These are phyloP conservation scores for Halcyon malimbica DNA, from an alignment of 2,113 vertebrate genomes.

Conservation along the genomic window DNA sequence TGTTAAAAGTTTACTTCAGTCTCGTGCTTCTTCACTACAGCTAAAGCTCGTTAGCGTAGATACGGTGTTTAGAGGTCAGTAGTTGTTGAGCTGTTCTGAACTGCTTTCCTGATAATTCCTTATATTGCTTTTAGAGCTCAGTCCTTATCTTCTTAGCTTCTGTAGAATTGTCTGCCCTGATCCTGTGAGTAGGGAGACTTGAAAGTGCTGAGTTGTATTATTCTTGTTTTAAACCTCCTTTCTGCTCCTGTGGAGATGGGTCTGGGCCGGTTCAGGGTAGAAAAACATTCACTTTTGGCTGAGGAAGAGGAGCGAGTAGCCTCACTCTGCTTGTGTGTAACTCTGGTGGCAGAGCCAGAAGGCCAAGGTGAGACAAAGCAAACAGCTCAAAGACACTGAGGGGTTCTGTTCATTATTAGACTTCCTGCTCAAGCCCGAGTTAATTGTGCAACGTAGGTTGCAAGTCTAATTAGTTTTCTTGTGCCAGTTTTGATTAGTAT, in stretches of 20 bases:
- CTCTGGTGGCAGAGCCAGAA: background rate
- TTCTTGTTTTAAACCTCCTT: background rate
- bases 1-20: background rate
- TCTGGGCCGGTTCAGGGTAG: background rate
- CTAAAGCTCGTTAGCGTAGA: background rate
- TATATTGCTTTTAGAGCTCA: background rate
- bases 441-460: background rate
- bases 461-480: background rate
- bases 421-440: background rate
- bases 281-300: background rate
- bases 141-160: background rate
- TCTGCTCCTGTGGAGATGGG: background rate
- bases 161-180: background rate
- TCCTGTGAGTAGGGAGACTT: background rate
- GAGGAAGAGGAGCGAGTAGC: background rate
- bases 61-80: background rate
- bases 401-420: background rate
- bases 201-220: fast-evolving
- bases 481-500: background rate
- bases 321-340: fast-evolving
- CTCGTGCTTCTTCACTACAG: background rate
- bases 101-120: background rate
- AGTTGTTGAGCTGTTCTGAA: background rate
- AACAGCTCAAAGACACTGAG: background rate
- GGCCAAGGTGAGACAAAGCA: background rate